phyloP scores from a whole-genome alignment of 2,797 vertebrate species.

The Bradypodion ventrale region DNA sequence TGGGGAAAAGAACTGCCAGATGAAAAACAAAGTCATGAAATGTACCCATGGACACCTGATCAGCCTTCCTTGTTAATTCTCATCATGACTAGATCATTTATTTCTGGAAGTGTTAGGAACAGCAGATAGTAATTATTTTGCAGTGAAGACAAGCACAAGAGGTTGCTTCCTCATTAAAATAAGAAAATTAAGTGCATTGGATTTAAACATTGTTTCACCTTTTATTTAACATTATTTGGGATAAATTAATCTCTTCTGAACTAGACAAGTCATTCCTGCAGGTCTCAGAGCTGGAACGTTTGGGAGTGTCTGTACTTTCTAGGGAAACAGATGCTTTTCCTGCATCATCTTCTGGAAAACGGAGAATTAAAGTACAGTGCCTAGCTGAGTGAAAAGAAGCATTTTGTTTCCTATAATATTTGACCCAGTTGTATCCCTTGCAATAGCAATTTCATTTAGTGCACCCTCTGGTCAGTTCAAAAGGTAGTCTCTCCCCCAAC shows the following conservation, averaged over 20 bases:
- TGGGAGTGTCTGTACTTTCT: not conserved
- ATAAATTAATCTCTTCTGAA: constrained; percentile 12
- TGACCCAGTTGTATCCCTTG: not conserved
- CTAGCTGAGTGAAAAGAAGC: no score
- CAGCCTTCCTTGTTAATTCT: constrained; percentile 60
- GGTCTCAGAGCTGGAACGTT: not conserved
- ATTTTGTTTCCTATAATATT: not conserved
- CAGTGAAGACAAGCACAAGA: constrained; percentile 51
- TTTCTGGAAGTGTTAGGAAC: constrained; percentile 62
- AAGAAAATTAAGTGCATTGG: constrained; percentile 45
- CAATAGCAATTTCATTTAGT: no score
- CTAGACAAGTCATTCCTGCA: not conserved
- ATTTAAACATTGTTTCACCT: constrained; percentile 42
- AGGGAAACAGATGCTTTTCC: not conserved
- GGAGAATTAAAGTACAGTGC: no score
- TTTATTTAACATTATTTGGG: constrained; percentile 40
- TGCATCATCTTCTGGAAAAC: not conserved
- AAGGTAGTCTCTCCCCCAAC: no score
- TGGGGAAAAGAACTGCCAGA: constrained; percentile 27
- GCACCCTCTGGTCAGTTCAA: no score
- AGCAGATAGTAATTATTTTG: constrained; percentile 64
- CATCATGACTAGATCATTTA: constrained; percentile 54
- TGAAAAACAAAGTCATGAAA: constrained; percentile 49
- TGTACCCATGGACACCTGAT: not conserved
- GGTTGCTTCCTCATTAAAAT: constrained; percentile 60